Conservation (phyloP, 2,113 vertebrate species). For the Daphoenositta chrysoptera region DNA sequence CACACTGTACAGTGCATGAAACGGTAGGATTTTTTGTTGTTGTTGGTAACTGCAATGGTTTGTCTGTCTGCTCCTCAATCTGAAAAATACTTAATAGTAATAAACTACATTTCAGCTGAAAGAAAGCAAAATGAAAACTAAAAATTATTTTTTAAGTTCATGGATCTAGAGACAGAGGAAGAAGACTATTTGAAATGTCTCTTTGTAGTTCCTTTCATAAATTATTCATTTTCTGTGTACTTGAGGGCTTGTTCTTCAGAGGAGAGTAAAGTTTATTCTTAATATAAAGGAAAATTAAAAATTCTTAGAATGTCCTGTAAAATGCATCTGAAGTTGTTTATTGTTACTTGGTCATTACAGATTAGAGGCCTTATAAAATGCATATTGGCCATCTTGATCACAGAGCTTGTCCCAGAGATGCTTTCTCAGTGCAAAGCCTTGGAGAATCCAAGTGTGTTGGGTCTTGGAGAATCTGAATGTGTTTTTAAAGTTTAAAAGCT, state of each 20-base stretch:
- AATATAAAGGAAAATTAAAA: background rate
- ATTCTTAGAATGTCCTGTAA: background rate
- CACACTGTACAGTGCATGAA: fast-evolving
- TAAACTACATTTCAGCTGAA: background rate
- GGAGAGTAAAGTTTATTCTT: background rate
- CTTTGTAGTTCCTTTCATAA: background rate
- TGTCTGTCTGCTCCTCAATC: background rate
- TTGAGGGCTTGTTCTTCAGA: background rate
- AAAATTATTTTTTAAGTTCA: background rate
- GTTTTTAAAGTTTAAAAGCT: background rate
- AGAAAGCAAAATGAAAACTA: background rate
- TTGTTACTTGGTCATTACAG: background rate
- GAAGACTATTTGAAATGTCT: background rate
- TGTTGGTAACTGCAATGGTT: background rate
- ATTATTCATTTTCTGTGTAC: background rate
- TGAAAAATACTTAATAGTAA: background rate
- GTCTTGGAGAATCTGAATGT: background rate
- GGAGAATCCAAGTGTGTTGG: background rate
- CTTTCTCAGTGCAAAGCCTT: background rate
- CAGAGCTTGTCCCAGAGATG: background rate
- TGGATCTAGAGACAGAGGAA: background rate
- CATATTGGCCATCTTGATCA: background rate
- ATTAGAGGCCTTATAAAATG: background rate
- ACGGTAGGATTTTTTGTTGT: background rate
- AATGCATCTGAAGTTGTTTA: background rate